Conservation (phyloP, 1,140 invertebrate genomes). For the Harpegnathos saltator region DNA sequence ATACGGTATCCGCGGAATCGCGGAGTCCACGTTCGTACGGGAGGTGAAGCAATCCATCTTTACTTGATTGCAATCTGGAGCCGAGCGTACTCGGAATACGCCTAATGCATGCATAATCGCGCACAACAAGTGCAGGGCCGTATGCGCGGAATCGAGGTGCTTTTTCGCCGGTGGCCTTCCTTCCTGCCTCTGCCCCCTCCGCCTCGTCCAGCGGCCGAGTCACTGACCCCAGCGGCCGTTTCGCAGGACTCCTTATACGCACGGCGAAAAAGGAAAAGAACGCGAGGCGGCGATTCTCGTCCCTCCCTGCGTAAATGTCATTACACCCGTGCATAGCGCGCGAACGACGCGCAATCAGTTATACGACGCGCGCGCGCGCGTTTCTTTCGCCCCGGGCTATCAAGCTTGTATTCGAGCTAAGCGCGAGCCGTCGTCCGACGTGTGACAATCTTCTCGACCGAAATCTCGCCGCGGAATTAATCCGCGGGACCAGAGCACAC, state of each 20-base stretch:
- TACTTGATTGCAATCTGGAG: constrained; percentile 47
- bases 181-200: constrained; percentile 49
- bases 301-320: constrained; percentile 36
- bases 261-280: constrained; percentile 40
- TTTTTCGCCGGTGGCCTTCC: constrained; percentile 64
- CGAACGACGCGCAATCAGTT: constrained; percentile 60
- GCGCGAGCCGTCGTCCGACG: neutral
- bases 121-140: constrained; percentile 19
- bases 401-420: neutral
- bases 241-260: constrained; percentile 62
- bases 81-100: constrained; percentile 15
- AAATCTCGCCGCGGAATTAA: constrained; percentile 3
- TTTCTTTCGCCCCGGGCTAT: constrained; percentile 44
- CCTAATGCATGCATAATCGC: constrained; percentile 60
- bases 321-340: constrained; percentile 64
- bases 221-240: constrained; percentile 67
- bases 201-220: constrained; percentile 28
- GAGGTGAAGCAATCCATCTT: constrained; percentile 34
- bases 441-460: constrained; percentile 6
- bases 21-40: constrained; percentile 5
- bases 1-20: neutral
- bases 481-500: too few relatives aligned
- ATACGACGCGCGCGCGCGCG: constrained; percentile 36
- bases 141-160: constrained; percentile 50
- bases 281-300: neutral